These are phyloP conservation scores for Sebastes kiyomatsui DNA, from an alignment of 2,797 vertebrate genomes.

Conservation along the genomic window DNA sequence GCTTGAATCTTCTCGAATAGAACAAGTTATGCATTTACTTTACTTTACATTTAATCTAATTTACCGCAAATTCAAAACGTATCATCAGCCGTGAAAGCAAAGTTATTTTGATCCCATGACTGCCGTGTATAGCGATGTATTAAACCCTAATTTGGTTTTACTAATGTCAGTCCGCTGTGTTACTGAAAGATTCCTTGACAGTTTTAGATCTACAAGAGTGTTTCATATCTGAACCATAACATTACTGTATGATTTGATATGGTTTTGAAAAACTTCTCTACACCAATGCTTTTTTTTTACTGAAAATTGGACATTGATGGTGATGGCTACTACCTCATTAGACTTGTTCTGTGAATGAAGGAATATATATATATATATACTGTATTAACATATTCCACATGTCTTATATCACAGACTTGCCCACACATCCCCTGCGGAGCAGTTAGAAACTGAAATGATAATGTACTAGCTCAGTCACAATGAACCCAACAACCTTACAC, in stretches of 20 bases:
- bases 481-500: not conserved
- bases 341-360: not conserved
- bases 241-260: not conserved
- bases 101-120: not conserved
- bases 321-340: not conserved
- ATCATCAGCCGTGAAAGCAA: not conserved
- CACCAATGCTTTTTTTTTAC: not conserved
- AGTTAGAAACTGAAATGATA: slow-evolving; percentile 3
- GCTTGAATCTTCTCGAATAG: not conserved
- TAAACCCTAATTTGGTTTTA: not conserved
- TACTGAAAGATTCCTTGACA: not conserved
- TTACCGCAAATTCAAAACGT: not conserved
- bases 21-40: not conserved
- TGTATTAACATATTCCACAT: not conserved
- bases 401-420: slow-evolving; percentile 2
- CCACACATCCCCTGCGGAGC: not conserved
- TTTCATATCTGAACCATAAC: not conserved
- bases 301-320: not conserved
- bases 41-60: not conserved
- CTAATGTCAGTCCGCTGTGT: not conserved
- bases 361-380: not conserved
- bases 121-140: not conserved
- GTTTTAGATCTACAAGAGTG: not conserved
- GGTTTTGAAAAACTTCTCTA: not conserved
- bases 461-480: slow-evolving; percentile 4